A percentile compares a stretch with the other conserved stretches of the same genome.
Evolutionary conservation across 2,113 vertebrate species (phyloP).

Genomic region (Cynoglossus semilaevis): DNA sequence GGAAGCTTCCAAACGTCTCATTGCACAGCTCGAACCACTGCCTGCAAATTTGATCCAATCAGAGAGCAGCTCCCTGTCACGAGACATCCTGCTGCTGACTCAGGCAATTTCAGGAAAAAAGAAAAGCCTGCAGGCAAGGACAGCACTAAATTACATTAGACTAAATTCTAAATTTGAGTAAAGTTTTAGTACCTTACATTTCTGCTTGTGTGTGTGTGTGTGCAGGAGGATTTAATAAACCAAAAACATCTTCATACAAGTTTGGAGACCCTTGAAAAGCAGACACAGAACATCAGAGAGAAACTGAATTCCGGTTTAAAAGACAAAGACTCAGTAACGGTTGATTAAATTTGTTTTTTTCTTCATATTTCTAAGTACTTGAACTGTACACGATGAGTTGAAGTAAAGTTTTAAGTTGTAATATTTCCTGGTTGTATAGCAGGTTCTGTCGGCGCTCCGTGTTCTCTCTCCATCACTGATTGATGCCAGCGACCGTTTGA

Average conservation of each 20-base stretch:
- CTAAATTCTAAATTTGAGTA: no score
- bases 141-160: no score
- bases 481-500: constrained; percentile 72
- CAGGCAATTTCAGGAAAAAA: constrained; percentile 71
- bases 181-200: no score
- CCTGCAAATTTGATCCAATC: constrained; percentile 64
- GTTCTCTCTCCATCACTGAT: constrained; percentile 75
- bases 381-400: background rate
- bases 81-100: constrained; percentile 75
- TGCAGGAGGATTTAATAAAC: constrained; percentile 71
- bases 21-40: constrained; percentile 54
- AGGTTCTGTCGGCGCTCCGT: constrained; percentile 73
- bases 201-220: no score
- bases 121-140: constrained; percentile 78
- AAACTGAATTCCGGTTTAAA: constrained; percentile 54
- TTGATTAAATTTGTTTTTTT: constrained; percentile 19
- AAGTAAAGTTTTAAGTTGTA: background rate
- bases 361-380: no score
- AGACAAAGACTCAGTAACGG: constrained; percentile 56
- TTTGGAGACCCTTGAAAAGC: constrained; percentile 74
- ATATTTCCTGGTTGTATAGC: constrained; percentile 25
- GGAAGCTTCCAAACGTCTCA: constrained; percentile 72
- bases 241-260: constrained; percentile 69
- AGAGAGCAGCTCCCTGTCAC: constrained; percentile 71
- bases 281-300: constrained; percentile 60